A percentile compares a stretch with the other conserved stretches of the same genome.
phyloP scores from a whole-genome alignment of 2,113 vertebrate species.

The Procavia capensis region DNA sequence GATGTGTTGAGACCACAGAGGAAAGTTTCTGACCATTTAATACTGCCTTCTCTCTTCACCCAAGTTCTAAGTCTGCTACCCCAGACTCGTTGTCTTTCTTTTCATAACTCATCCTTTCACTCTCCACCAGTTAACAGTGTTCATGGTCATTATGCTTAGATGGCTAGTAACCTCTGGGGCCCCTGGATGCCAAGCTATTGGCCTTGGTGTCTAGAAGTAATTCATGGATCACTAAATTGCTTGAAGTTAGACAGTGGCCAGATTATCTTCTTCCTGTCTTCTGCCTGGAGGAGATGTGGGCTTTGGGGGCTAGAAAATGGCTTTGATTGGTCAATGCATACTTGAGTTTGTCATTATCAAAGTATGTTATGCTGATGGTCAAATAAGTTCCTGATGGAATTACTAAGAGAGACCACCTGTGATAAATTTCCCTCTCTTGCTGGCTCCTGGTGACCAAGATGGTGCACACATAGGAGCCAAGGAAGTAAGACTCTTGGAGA shows the following conservation, averaged over 20 bases:
- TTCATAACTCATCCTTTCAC: background rate
- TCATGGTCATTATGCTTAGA: slow-evolving; percentile 36
- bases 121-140: background rate
- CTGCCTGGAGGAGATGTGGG: background rate
- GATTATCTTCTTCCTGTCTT: background rate
- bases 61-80: background rate
- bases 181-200: background rate
- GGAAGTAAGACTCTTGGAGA: background rate
- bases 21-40: background rate
- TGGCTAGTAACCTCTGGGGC: slow-evolving; percentile 13
- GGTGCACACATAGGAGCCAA: rapidly evolving
- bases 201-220: background rate
- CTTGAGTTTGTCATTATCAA: background rate
- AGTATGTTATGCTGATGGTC: background rate
- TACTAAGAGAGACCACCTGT: background rate
- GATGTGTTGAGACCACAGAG: background rate
- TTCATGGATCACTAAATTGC: background rate
- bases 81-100: background rate
- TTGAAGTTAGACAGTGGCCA: background rate
- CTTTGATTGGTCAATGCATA: background rate
- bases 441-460: background rate
- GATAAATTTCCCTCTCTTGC: background rate
- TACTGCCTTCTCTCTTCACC: background rate
- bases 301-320: background rate
- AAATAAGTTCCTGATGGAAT: background rate